Conservation (phyloP, 2,888 invertebrate genomes). For the Drosophila mettleri region DNA sequence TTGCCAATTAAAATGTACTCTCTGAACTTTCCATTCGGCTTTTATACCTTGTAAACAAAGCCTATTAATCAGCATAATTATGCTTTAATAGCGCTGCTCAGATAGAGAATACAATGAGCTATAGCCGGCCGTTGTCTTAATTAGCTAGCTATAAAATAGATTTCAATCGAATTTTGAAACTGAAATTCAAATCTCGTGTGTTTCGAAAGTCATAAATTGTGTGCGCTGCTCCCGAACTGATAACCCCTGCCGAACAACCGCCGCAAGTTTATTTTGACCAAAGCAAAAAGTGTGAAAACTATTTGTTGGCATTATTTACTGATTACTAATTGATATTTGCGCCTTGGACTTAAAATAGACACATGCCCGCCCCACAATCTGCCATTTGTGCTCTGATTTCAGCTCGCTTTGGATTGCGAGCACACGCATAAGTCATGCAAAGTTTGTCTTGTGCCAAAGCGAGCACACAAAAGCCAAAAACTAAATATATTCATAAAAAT, state of each 20-base stretch:
- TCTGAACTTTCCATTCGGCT: conserved; percentile 54
- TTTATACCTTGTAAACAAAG: conserved; percentile 43
- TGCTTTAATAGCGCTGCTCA: conserved; percentile 39
- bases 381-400: conserved; percentile 61
- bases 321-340: conserved; percentile 64
- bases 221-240: conserved; percentile 25
- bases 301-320: conserved; percentile 59
- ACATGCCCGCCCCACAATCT: conserved; percentile 38
- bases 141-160: conserved; percentile 44
- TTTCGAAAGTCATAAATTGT: conserved; percentile 45
- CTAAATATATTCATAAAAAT: conserved; percentile 45
- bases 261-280: background rate
- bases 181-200: conserved; percentile 17
- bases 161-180: conserved; percentile 36
- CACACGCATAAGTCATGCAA: conserved; percentile 62
- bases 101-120: conserved; percentile 7
- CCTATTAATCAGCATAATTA: conserved; percentile 69
- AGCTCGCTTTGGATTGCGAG: conserved; percentile 41
- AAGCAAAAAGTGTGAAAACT: conserved; percentile 60
- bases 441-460: conserved; percentile 77
- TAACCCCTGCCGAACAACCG: conserved; percentile 39
- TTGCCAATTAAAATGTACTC: conserved; percentile 46
- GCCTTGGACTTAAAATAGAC: conserved; percentile 25
- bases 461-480: background rate
- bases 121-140: conserved; percentile 20